Evolutionary conservation across 2,797 vertebrate species (phyloP), one percentile per base, ranked within the genome.

Genomic region (Perodicticus potto): DNA sequence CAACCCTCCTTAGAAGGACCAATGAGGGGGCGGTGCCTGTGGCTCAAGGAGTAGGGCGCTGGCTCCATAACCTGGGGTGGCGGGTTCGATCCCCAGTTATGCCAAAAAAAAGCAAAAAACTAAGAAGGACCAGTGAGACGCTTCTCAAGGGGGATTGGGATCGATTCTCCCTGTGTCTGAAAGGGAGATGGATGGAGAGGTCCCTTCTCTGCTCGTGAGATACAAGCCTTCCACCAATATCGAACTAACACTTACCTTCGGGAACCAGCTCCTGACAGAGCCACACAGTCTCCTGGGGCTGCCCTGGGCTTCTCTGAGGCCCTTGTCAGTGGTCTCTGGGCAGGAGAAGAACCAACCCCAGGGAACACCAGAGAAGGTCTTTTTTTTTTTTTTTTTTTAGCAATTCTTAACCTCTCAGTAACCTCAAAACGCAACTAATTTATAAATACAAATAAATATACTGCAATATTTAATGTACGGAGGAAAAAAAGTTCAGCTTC

Each of bases 141-240:
- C 49, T 53, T 53, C 49, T 13, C 49, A 53, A 53, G 49, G 14
- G 12, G 3, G 49, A 53, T 16, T 17, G 12, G 14, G 4, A 53
- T 53, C 3, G 2, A 53, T 53, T 53, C 49, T 53, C 49, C 14
- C 13, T 29, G 32, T 34, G 6, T 53, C 72, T 72, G 59, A 72
- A 69, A 70, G 37, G 37, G 73, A 57, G 49, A 27, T 2, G 0
- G 19, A 7, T 2, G 0, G 23, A 7, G 20, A 17, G 1, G 6
- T 22, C 14, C 43, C 5, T 59, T 72, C 17, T 37, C 40, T 29
- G 69, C n/a, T 72, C 73, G 3, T 19, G 37, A 90, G 29, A 73
- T 19, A 13, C 0, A 69, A n/a, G 84, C 20, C 43, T 37, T 27
- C 25, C 67, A 0, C 2, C 53, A 23, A 34, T 1, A 2, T 49